Conservation (phyloP, 2,113 vertebrate species). For the Toxotes chatareus region DNA sequence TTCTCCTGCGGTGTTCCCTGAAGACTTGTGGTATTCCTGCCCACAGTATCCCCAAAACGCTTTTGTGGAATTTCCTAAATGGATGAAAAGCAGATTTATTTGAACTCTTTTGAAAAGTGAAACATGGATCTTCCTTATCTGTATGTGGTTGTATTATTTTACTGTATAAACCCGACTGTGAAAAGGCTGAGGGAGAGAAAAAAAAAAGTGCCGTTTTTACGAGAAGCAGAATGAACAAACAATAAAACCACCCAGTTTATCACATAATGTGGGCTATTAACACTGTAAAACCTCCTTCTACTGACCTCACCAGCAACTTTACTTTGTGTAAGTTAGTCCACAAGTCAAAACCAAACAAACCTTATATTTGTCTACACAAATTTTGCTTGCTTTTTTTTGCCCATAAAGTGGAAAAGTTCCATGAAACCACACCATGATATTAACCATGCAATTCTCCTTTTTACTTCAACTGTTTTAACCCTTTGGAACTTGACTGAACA, state of each 20-base stretch:
- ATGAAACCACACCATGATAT: neutral
- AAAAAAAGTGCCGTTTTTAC: constrained; percentile 45
- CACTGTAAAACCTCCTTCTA: constrained; percentile 23
- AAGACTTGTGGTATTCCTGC: constrained; percentile 80
- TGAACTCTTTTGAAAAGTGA: constrained; percentile 71
- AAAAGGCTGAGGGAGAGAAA: constrained; percentile 40
- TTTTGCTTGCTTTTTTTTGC: neutral
- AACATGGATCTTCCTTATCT: constrained; percentile 72
- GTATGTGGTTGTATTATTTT: constrained; percentile 51
- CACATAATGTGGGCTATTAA: constrained; percentile 45
- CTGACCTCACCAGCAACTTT: constrained; percentile 31
- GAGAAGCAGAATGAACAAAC: constrained; percentile 48
- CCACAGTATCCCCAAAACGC: constrained; percentile 68
- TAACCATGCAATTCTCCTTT: neutral
- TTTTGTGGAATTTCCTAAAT: constrained; percentile 79
- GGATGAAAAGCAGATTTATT: constrained; percentile 80
- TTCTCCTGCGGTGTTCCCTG: constrained; percentile 72
- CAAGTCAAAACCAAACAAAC: constrained; percentile 1
- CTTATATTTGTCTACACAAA: neutral
- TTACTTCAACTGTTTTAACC: neutral
- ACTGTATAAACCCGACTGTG: constrained; percentile 54
- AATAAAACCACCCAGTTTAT: constrained; percentile 45
- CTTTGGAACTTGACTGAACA: neutral
- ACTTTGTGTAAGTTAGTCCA: neutral
- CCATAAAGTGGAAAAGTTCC: neutral